phyloP scores from a whole-genome alignment of 1,140 invertebrate species.

The Aporrectodea caliginosa region DNA sequence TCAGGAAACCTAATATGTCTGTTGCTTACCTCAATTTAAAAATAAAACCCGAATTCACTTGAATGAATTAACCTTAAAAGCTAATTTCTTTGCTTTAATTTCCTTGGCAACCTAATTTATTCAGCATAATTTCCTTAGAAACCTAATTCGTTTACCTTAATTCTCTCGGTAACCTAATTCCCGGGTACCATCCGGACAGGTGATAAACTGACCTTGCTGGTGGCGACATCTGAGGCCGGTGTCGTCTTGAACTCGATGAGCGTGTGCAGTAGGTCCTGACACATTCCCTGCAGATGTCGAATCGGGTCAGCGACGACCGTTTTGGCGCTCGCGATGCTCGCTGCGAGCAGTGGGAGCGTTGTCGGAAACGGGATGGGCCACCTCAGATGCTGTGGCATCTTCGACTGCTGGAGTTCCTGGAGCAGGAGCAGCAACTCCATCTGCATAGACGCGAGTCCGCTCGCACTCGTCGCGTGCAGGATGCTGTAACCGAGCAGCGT shows the following conservation, averaged over 20 bases:
- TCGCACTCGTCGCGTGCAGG: constrained; percentile 89
- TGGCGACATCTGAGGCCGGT: not conserved
- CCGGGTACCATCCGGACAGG: no score
- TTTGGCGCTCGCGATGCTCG: constrained; percentile 90
- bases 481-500: constrained; percentile 96
- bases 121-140: no score
- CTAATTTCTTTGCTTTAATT: no score
- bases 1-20: no score
- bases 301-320: constrained; percentile 70
- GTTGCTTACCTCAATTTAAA: no score
- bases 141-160: no score
- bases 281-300: constrained; percentile 64
- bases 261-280: constrained; percentile 86
- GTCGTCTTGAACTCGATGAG: constrained; percentile 63
- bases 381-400: not conserved
- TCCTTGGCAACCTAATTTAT: no score
- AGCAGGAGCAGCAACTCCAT: constrained; percentile 95
- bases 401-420: constrained; percentile 56
- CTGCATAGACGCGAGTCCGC: constrained; percentile 89
- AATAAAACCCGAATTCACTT: no score
- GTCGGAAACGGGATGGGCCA: constrained; percentile 89
- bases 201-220: not conserved
- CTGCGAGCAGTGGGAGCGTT: constrained; percentile 85
- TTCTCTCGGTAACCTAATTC: no score
- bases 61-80: no score